A percentile compares a stretch with the other conserved stretches of the same genome.
These are phyloP conservation scores for Diachasma alloeum DNA, from an alignment of 1,140 invertebrate genomes.

Conservation along the genomic window DNA sequence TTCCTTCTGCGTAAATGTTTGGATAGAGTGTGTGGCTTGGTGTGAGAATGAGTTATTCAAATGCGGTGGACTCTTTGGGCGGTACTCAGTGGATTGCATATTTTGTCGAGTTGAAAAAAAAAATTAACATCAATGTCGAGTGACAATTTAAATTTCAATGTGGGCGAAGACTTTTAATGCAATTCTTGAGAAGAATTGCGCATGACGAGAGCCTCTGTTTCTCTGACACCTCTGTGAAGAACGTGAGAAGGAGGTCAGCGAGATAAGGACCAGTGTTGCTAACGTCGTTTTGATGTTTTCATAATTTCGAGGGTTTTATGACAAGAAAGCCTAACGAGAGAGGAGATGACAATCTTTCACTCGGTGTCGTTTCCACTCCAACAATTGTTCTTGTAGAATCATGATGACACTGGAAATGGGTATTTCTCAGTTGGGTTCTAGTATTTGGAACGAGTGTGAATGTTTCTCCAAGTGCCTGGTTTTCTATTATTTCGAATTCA, in stretches of 20 bases:
- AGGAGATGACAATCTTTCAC: background rate
- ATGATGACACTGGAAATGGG: background rate
- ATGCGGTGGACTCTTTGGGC: background rate
- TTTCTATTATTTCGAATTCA: background rate
- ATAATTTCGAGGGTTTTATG: background rate
- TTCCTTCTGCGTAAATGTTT: background rate
- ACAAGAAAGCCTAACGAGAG: slow-evolving; percentile 14
- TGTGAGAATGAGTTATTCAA: background rate
- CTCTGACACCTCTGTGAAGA: background rate
- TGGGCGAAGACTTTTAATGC: slow-evolving; percentile 10
- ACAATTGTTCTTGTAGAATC: background rate
- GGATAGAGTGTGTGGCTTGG: background rate
- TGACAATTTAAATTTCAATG: slow-evolving; percentile 8
- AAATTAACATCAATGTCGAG: slow-evolving; percentile 20
- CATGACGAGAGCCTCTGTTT: background rate
- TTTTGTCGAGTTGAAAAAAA: background rate
- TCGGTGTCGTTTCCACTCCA: background rate
- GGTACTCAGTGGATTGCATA: background rate
- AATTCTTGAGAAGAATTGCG: background rate
- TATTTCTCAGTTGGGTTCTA: background rate
- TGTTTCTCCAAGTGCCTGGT: background rate
- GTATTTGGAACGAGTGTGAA: background rate
- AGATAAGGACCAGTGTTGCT: background rate
- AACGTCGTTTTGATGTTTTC: background rate
- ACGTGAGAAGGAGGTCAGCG: background rate